phyloP scores from a whole-genome alignment of 2,113 vertebrate genomes.

The Ibidorhyncha struthersii region DNA sequence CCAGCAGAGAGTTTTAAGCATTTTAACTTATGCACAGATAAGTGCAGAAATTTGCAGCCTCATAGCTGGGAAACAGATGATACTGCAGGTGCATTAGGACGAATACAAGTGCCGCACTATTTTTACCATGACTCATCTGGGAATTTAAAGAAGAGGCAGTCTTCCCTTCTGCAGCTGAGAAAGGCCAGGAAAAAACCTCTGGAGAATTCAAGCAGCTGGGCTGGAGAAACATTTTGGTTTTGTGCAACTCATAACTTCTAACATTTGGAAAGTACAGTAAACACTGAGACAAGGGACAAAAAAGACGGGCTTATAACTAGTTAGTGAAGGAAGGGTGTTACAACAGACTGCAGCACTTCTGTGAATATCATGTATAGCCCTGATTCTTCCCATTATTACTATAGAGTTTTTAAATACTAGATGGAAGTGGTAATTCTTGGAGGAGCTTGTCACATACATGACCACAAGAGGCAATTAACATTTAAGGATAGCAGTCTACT shows the following conservation, averaged over 20 bases:
- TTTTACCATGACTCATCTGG: slow-evolving; percentile 45
- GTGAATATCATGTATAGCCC: neutral
- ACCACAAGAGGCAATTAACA: neutral
- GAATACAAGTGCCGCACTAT: slow-evolving; percentile 29
- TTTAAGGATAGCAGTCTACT: neutral
- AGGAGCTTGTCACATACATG: neutral
- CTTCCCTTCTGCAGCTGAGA: slow-evolving; percentile 27
- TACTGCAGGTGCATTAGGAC: slow-evolving; percentile 25
- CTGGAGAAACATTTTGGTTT: slow-evolving; percentile 20
- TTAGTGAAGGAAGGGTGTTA: neutral
- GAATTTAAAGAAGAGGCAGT: slow-evolving; percentile 34
- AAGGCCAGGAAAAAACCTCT: neutral
- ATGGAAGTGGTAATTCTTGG: neutral
- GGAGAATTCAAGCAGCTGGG: slow-evolving; percentile 32
- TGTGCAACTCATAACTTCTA: neutral
- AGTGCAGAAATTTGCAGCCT: slow-evolving; percentile 42
- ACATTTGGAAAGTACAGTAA: neutral
- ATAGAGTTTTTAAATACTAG: neutral
- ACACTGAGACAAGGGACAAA: neutral
- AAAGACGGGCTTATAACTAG: neutral
- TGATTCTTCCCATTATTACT: neutral
- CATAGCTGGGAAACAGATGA: slow-evolving; percentile 29
- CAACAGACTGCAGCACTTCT: neutral
- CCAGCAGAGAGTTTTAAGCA: neutral
- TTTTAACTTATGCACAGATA: slow-evolving; percentile 9